phyloP scores from a whole-genome alignment of 2,888 invertebrate species.

The Eumacrocentrus americanus region DNA sequence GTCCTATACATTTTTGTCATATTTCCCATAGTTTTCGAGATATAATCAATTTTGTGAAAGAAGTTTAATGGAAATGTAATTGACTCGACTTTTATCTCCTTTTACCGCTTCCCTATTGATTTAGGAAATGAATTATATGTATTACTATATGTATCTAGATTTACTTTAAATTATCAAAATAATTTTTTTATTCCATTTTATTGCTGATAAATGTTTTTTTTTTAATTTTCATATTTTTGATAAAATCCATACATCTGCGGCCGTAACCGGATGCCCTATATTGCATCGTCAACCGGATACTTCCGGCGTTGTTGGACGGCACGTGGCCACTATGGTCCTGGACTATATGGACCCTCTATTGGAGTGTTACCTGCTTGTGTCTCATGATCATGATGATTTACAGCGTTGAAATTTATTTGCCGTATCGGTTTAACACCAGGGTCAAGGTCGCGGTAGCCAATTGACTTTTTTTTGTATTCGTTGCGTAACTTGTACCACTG shows the following conservation, averaged over 20 bases:
- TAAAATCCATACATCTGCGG: no score
- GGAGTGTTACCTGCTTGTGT: conserved; percentile 23
- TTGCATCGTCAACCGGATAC: conserved; percentile 10
- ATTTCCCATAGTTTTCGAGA: no score
- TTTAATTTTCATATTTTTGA: conserved; percentile 8
- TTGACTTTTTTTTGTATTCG: conserved; percentile 22
- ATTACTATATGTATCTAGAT: no score
- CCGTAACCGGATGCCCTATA: no score
- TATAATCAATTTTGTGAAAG: no score
- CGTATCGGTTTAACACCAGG: conserved; percentile 15
- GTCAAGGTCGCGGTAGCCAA: conserved; percentile 29
- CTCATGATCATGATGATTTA: conserved; percentile 31
- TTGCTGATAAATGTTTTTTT: background rate
- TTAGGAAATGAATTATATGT: no score
- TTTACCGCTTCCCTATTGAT: no score
- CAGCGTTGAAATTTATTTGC: conserved; percentile 7
- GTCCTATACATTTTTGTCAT: no score
- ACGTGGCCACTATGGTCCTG: conserved; percentile 32
- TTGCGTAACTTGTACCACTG: conserved; percentile 27
- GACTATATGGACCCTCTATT: conserved; percentile 34
- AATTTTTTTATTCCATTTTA: no score
- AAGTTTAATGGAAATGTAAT: no score
- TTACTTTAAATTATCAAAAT: no score
- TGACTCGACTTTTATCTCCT: no score
- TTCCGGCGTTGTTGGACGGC: conserved; percentile 23